Percentiles rank a stretch among this genome's conserved stretches.
phyloP scores from a whole-genome alignment of 2,113 vertebrate species.

The Zosterops pallidus region DNA sequence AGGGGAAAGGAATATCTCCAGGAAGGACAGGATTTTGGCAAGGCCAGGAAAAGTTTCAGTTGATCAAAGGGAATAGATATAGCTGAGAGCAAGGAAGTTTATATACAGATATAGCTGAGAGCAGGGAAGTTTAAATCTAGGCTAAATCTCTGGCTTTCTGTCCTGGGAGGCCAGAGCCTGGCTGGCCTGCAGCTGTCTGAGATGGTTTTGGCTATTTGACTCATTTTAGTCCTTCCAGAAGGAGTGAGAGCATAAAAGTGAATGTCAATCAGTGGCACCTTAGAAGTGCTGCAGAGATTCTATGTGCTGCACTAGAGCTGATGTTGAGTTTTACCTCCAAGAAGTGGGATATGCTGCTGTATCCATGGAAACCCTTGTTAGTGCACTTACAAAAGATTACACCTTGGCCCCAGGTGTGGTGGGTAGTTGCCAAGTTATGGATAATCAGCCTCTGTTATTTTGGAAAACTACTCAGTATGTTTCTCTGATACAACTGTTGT shows the following conservation, averaged over 20 bases:
- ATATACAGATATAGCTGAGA: rapidly evolving
- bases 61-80: rapidly evolving
- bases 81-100: background rate
- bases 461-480: background rate
- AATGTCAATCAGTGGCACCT: background rate
- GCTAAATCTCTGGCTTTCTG: background rate
- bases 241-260: background rate
- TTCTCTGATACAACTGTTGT: background rate
- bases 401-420: background rate
- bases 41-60: background rate
- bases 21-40: background rate
- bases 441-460: background rate
- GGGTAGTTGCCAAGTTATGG: background rate
- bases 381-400: background rate
- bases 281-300: background rate
- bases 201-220: rapidly evolving
- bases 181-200: background rate
- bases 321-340: background rate
- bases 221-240: background rate
- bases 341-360: background rate
- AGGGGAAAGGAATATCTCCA: background rate
- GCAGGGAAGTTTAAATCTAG: background rate
- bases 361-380: background rate
- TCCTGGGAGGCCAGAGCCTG: no score
- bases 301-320: rapidly evolving